Percentiles rank a stretch among this genome's conserved stretches.
Conservation (phyloP, 2,113 vertebrate species). For the Girardinichthys multiradiatus region DNA sequence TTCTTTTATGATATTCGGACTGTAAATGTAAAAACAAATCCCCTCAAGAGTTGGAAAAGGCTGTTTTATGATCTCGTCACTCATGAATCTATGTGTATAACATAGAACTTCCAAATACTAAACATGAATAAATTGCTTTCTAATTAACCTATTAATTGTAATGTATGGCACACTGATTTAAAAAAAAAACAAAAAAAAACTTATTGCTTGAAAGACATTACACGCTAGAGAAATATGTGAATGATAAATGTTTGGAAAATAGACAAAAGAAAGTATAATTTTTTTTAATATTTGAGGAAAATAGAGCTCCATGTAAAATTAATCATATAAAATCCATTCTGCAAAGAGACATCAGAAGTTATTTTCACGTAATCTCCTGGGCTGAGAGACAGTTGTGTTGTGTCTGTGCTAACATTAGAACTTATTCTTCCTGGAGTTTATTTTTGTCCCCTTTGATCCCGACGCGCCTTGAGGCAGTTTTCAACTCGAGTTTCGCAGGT, state of each 20-base stretch:
- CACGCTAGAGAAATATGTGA: background rate
- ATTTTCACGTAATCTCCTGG: constrained; percentile 49
- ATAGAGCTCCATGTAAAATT: background rate
- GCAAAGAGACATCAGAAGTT: constrained; percentile 36
- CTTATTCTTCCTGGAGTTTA: constrained; percentile 60
- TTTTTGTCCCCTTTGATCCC: constrained; percentile 69
- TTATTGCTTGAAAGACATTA: background rate
- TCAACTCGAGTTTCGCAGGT: constrained; percentile 61
- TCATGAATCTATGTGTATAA: background rate
- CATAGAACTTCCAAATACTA: background rate
- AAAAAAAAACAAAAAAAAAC: constrained; percentile 1
- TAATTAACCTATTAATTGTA: constrained; percentile 5
- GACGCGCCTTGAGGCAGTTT: constrained; percentile 71
- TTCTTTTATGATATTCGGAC: background rate
- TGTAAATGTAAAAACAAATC: background rate
- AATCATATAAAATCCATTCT: background rate
- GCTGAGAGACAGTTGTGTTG: constrained; percentile 47
- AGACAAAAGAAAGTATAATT: background rate
- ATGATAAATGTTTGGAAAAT: background rate
- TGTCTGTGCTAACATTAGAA: constrained; percentile 71
- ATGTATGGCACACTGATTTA: constrained; percentile 12
- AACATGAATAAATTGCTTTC: background rate
- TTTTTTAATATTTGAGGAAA: background rate
- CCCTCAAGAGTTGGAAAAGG: background rate
- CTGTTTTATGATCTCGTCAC: background rate